Evolutionary conservation across 2,888 invertebrate genomes (phyloP), one percentile per base, ranked within the genome.

Genomic region (Portevinia maculata): DNA sequence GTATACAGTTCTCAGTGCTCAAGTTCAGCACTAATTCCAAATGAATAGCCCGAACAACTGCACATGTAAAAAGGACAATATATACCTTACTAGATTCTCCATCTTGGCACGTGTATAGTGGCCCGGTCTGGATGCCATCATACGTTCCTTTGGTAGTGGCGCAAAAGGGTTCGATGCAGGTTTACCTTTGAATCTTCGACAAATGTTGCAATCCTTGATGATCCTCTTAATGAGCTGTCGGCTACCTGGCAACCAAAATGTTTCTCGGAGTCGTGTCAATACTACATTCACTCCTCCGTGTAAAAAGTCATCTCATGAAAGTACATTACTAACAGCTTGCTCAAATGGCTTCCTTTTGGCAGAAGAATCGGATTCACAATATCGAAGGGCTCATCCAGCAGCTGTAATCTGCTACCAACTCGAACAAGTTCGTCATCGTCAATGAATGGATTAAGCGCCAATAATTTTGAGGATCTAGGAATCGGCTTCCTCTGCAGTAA

Each of bases 211-310:
- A n/a, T n/a, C n/a, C n/a, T n/a, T n/a, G n/a, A n/a, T n/a, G 11
- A 19, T n/a, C 9, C 15, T 55, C 21, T 81, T 79, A 0, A 59
- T 65, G 19, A 71, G 13, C 30, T 69, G 69, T 1, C 75, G 60
- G 1, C 52, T 48, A 3, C 57, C 24, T n/a, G 41, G 21, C n/a
- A 81, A n/a, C 75, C 81, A 75, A 44, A 70, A 62, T 28, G 30
- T 53, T 9, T 64, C 13, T 0, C 75, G 57, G 8, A 75, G 15
- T 30, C 39, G 28, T 13, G 59, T 28, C 39, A 75, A n/a, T 4
- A 73, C 65, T 0, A 60, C 15, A 30, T 46, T 65, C 11, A 67
- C 65, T 28, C 74, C 79, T n/a, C 79, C 59, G 34, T 74, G 79
- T 9, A n/a, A n/a, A 70, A 11, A 6, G 48, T 17, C 7, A 32